Base-by-base conservation (phyloP, 2,113 vertebrate species). In the Datnioides undecimradiatus region DNA sequence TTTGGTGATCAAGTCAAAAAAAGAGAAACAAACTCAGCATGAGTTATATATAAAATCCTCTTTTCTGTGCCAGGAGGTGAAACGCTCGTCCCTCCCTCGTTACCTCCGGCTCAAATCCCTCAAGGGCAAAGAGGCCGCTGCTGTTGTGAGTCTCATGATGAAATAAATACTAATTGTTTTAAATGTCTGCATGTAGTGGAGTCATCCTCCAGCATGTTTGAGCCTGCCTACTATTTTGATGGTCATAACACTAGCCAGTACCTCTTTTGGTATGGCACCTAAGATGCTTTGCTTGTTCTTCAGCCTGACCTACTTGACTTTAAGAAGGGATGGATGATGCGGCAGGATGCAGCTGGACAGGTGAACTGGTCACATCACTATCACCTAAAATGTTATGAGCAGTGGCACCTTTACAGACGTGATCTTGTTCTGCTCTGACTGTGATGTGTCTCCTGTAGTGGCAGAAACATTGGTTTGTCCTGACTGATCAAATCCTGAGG, bases 301-400 rank as follows among this genome's bases (percentile, higher is more conserved):
- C 52, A 93, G 92, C 87, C 89, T 38, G 89, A 92, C 49, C 68
- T 93, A 6, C 57, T 91, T 54, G 86, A 89, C 79, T 91, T 93
- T 76, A 93, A 89, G 72, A 93, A 92, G 62, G 92, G 90, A 40
- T 93, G 92, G 91, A 81, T 93, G 88, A 88, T 87, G 17, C 87
- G 55, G 70, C 62, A 90, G 67, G 83, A 83, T 73, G 84, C 86
- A 67, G 73, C 87, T 63, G 90, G 90, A 51, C 80, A 91, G 88
- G 92, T 93, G 68, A 83, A 76, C 62, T 55, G 21, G 10, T 27
- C 16, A 46, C 11, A 46, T 36, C 51, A 57, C 51, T 33, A 6
- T 21, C 23, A 70, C 8, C 31, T 40, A 1, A 65, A 34, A 9
- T 66, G n/a, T 48, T 8, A 65, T 8, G 6, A 17, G 13, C 33